Base-by-base conservation (phyloP, 2,797 vertebrate genomes). In the Hemitrygon akajei region DNA sequence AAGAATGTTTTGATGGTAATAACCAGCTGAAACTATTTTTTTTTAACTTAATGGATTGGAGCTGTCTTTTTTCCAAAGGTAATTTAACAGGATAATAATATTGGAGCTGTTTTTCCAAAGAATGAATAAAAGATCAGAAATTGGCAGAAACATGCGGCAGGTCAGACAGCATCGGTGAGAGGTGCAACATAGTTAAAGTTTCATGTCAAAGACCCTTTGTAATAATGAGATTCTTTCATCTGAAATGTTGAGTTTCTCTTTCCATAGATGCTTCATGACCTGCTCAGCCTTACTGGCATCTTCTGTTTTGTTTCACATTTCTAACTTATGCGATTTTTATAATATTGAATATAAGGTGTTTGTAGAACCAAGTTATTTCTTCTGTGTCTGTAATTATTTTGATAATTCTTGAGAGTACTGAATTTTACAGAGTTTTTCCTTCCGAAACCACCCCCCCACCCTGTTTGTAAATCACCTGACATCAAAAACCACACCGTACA, bases 401-500 rank as follows among this genome's bases (percentile, higher is more conserved):
- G 34, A 66, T 71, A 91, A 66, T 66, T 66, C 63, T 66, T 66
- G 63, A 66, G 5, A 40, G 9, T 91, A 71, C 89, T 58, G 34
- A 40, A 91, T 73, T 91, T 69, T 71, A 71, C 69, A 71, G 20
- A 71, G 20, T 89, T 22, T 18, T 22, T 63, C 87, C 34, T 71
- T 30, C 69, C 12, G n/a, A 73, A 18, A 79, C 27, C 20, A 27
- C 89, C 47, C 89, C 47, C 27, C 66, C 18, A 71, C 89, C 34
- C 34, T 73, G 22, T 73, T 73, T 91, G 89, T 14, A 71, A 66
- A 73, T 14, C 89, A 12, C 11, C n/a, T 25, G 10, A 87, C 37
- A 87, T 40, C 30, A 73, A 56, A 66, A 91, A 58, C 86, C 93
- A 91, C 93, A 77, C 87, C 60, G 60, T 96, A 91, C 95, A 95